phyloP scores from a whole-genome alignment of 2,113 vertebrate species.

The Corynorhinus townsendii region DNA sequence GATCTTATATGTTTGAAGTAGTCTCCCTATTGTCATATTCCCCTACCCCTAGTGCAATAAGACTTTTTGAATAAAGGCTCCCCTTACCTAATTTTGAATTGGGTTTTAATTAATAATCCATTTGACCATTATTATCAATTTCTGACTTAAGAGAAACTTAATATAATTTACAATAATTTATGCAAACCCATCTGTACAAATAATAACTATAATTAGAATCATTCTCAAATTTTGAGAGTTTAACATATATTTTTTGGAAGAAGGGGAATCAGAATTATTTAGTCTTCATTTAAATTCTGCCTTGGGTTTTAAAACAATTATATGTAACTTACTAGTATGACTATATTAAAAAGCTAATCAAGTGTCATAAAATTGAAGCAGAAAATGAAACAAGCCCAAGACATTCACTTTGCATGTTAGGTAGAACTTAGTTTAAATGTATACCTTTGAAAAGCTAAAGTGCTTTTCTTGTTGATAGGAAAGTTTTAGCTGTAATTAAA shows the following conservation, averaged over 20 bases:
- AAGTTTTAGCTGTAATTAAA: background rate
- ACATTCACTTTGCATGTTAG: background rate
- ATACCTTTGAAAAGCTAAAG: background rate
- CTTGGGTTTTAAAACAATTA: background rate
- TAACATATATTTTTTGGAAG: background rate
- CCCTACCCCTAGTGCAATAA: background rate
- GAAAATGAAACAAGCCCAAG: background rate
- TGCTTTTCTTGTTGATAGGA: background rate
- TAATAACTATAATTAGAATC: background rate
- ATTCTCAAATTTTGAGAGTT: background rate
- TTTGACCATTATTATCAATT: background rate
- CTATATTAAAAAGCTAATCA: background rate
- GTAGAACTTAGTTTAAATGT: background rate
- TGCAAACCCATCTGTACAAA: background rate
- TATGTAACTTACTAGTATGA: background rate
- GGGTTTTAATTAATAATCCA: background rate
- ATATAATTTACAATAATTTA: background rate
- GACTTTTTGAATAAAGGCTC: background rate
- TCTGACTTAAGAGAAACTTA: background rate
- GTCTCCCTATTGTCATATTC: background rate
- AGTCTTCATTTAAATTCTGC: background rate
- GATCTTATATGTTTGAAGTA: background rate
- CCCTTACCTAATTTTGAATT: background rate
- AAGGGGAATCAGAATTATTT: background rate
- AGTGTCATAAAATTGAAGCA: background rate